Evolutionary conservation across 2,888 invertebrate genomes (phyloP).

Genomic region (Drosophila pseudotalamancana): DNA sequence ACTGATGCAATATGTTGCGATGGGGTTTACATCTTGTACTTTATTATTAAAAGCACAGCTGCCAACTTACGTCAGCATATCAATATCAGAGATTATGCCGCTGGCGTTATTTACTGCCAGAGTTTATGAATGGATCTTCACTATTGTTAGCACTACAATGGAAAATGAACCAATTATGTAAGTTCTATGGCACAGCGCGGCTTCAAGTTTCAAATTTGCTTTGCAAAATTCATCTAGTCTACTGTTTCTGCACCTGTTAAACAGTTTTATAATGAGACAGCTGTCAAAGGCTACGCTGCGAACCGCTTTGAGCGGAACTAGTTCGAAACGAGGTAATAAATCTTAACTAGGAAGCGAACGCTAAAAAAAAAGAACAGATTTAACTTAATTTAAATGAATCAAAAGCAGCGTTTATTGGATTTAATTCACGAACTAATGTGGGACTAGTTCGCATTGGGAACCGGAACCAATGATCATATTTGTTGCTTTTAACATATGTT

Average conservation of each 20-base stretch:
- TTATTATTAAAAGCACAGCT: conserved; percentile 2
- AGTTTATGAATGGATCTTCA: conserved; percentile 20
- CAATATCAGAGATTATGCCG: conserved; percentile 35
- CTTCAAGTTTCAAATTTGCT: conserved; percentile 6
- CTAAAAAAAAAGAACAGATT: no score
- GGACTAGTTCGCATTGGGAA: no score
- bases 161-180: conserved; percentile 20
- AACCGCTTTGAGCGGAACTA: no score
- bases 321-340: no score
- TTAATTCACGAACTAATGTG: no score
- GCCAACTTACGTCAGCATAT: conserved; percentile 37
- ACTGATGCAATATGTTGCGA: conserved; percentile 11
- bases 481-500: no score
- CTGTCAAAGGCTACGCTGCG: no score
- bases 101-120: conserved; percentile 11
- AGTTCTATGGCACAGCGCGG: neutral
- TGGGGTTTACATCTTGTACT: conserved; percentile 11
- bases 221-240: neutral
- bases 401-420: no score
- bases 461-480: no score
- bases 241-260: neutral
- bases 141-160: conserved; percentile 10
- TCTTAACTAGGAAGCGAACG: no score
- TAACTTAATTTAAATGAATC: no score
- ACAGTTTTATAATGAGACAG: neutral